A percentile compares a stretch with the other conserved stretches of the same genome.
Conservation (phyloP, 2,888 invertebrate genomes). For the Heliconius hortense region DNA sequence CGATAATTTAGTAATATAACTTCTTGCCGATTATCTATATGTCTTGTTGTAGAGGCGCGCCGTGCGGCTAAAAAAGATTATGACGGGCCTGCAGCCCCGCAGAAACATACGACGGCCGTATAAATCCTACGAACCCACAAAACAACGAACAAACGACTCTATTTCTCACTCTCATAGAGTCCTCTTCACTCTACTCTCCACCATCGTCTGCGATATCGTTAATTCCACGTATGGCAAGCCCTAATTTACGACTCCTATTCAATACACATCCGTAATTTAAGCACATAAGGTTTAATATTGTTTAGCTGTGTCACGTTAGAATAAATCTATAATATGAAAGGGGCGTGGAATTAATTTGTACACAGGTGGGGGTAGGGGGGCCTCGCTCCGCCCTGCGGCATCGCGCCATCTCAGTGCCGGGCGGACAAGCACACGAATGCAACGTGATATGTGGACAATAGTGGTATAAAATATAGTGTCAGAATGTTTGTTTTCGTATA, state of each 20-base stretch:
- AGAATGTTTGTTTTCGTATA: slow-evolving; percentile 58
- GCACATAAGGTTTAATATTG: slow-evolving; percentile 77
- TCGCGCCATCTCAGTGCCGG: slow-evolving; percentile 78
- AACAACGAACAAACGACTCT: slow-evolving; percentile 56
- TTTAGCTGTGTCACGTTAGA: slow-evolving; percentile 66
- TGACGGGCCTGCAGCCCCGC: slow-evolving; percentile 71
- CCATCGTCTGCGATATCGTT: slow-evolving; percentile 65
- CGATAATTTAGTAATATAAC: slow-evolving; percentile 62
- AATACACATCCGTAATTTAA: slow-evolving; percentile 72
- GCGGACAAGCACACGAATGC: slow-evolving; percentile 55
- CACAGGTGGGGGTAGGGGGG: slow-evolving; percentile 66
- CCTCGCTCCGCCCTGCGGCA: slow-evolving; percentile 65
- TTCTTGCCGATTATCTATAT: slow-evolving; percentile 65
- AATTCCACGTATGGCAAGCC: slow-evolving; percentile 77
- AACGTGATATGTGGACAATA: slow-evolving; percentile 42
- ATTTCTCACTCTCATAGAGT: slow-evolving; percentile 52
- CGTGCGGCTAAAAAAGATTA: slow-evolving; percentile 80
- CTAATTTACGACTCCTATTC: slow-evolving; percentile 75
- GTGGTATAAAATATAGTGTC: slow-evolving; percentile 49
- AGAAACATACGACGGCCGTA: slow-evolving; percentile 66
- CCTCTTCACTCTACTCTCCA: slow-evolving; percentile 53
- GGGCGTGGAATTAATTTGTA: slow-evolving; percentile 78
- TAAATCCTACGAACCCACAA: slow-evolving; percentile 62
- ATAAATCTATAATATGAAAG: slow-evolving; percentile 82
- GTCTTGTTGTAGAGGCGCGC: slow-evolving; percentile 66